Evolutionary conservation across 2,113 vertebrate genomes (phyloP).

Genomic region (Indicator maculatus): DNA sequence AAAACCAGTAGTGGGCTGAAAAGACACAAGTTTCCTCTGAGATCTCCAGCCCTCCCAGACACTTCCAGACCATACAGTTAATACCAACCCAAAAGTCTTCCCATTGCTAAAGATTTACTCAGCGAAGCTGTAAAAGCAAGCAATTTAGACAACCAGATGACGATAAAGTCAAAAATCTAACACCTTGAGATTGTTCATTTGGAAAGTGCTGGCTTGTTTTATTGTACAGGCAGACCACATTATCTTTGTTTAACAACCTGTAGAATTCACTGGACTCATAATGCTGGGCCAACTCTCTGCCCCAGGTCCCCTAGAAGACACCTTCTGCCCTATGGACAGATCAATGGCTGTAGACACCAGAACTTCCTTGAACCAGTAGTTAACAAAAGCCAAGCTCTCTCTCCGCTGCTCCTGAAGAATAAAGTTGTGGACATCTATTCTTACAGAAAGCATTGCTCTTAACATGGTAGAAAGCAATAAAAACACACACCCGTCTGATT

Average conservation of each 20-base stretch:
- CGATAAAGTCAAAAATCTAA: conserved; percentile 8
- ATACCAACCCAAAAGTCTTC: not conserved
- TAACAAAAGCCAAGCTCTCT: conserved; percentile 25
- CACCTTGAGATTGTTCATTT: not conserved
- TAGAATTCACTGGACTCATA: conserved; percentile 39
- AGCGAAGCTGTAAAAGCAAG: conserved; percentile 10
- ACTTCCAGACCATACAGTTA: not conserved
- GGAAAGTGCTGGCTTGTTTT: not conserved
- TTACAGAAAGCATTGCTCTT: not conserved
- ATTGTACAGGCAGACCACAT: not conserved
- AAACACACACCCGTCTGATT: conserved; percentile 13
- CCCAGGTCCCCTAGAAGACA: conserved; percentile 13
- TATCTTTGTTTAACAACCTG: conserved; percentile 53
- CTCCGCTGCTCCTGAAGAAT: not conserved
- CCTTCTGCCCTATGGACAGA: conserved; percentile 36
- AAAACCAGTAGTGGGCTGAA: fast-evolving
- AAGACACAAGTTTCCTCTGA: not conserved
- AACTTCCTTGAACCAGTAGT: conserved; percentile 27
- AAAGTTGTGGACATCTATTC: not conserved
- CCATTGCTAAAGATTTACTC: not conserved
- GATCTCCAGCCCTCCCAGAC: not conserved
- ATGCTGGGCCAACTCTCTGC: conserved; percentile 25
- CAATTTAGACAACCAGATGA: conserved; percentile 37
- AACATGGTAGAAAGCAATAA: not conserved
- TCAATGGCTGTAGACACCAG: conserved; percentile 16